Percentiles rank a stretch among this genome's conserved stretches.
Evolutionary conservation across 2,888 invertebrate genomes (phyloP).

Genomic region (Spilarctia lutea): DNA sequence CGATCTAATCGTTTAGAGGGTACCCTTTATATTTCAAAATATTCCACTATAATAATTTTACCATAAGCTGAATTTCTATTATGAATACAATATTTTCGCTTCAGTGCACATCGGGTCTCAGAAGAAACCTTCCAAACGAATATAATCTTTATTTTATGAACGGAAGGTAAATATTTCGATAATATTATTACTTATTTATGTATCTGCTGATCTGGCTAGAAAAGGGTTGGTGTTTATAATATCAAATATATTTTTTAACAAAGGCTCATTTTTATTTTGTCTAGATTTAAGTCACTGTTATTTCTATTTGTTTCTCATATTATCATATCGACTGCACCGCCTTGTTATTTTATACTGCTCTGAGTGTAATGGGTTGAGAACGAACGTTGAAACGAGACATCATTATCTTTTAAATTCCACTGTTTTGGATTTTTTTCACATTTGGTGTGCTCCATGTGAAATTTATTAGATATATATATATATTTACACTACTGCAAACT

Average conservation of each 20-base stretch:
- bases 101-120: slow-evolving; percentile 39
- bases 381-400: too few species aligned
- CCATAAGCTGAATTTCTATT: slow-evolving; percentile 25
- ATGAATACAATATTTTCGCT: slow-evolving; percentile 41
- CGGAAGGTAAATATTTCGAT: slow-evolving; percentile 20
- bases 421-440: too few species aligned
- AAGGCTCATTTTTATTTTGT: not conserved
- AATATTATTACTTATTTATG: slow-evolving; percentile 28
- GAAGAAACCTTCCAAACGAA: slow-evolving; percentile 35
- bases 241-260: slow-evolving; percentile 10
- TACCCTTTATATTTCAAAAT: slow-evolving; percentile 10
- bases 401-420: too few species aligned
- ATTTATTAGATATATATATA: too few species aligned
- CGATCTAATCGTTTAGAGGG: slow-evolving; percentile 4
- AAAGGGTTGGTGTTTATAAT: slow-evolving; percentile 14
- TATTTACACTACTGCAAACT: too few species aligned
- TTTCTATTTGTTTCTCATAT: not conserved
- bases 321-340: too few species aligned
- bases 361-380: too few species aligned
- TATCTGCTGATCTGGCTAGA: slow-evolving; percentile 16
- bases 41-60: slow-evolving; percentile 17
- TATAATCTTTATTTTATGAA: slow-evolving; percentile 39
- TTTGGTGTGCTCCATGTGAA: too few species aligned
- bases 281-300: not conserved
- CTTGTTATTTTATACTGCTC: too few species aligned